Conservation (phyloP, 2,888 invertebrate genomes). For the Anorthoa munda region DNA sequence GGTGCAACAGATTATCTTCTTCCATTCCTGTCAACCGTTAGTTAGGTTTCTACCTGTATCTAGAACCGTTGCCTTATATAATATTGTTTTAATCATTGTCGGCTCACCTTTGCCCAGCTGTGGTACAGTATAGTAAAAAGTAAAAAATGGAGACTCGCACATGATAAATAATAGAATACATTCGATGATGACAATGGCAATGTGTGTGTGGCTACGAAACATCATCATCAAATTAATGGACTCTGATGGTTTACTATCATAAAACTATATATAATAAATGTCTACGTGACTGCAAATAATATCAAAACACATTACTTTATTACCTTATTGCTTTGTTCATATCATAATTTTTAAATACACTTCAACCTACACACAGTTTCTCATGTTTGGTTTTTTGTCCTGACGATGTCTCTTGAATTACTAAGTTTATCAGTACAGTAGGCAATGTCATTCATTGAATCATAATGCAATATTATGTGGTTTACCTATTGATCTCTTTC, state of each 20-base stretch:
- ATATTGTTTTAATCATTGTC: not conserved
- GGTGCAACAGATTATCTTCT: not conserved
- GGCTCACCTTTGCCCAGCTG: too few species aligned
- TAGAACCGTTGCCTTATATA: not conserved
- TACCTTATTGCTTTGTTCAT: conserved; percentile 18
- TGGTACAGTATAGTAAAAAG: too few species aligned
- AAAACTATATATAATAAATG: not conserved
- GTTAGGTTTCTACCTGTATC: too few species aligned
- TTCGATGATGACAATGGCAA: not conserved
- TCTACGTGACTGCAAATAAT: conserved; percentile 46
- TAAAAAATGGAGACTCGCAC: too few species aligned
- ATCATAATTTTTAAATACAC: conserved; percentile 2
- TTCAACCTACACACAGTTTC: conserved; percentile 20
- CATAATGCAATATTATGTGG: not conserved
- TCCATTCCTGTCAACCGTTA: not conserved
- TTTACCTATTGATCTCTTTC: conserved; percentile 5
- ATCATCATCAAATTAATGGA: not conserved
- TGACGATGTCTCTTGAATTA: conserved; percentile 23
- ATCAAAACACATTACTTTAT: conserved; percentile 11
- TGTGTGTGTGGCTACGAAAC: not conserved
- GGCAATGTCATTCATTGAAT: conserved; percentile 44
- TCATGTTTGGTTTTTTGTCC: conserved; percentile 27
- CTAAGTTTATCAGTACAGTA: conserved; percentile 33
- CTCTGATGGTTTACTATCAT: not conserved
- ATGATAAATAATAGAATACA: too few species aligned